Base-by-base conservation (phyloP, 92 coral and sea anemone species). In the Plumapathes pennacea region DNA sequence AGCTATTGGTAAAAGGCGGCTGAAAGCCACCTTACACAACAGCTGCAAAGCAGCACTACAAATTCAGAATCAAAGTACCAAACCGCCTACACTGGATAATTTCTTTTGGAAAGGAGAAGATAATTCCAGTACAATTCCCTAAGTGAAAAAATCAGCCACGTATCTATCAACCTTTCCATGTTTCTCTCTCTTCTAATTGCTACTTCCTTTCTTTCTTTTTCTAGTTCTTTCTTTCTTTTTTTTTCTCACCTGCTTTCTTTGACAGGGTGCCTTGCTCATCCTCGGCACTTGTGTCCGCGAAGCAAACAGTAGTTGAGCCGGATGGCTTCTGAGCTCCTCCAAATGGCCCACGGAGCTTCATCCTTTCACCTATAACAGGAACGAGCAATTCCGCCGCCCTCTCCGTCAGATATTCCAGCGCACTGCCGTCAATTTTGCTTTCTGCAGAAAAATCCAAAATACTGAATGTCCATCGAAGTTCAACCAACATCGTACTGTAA, bases 311-410 rank as follows among this genome's bases (percentile, higher is more conserved):
- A n/a, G n/a, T n/a, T n/a, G n/a, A n/a, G n/a, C n/a, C n/a, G n/a
- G n/a, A n/a, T n/a, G n/a, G n/a, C n/a, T n/a, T n/a, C n/a, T n/a
- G n/a, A n/a, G n/a, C n/a, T n/a, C n/a, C n/a, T n/a, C n/a, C n/a
- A n/a, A 69, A 29, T 1, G 27, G 42, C 32, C 51, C 60, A 0
- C 50, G 46, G 15, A 78, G 53, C 61, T 69, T 78, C 72, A 78
- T 78, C 39, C 85, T 42, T 21, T 48, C n/a, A 12, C 85, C 78
- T 24, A 69, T 48, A 13, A 68, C 38, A 12, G 85, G 85, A 2
- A 77, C 54, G 4, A 77, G 63, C 12, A 42, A 19, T 43, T 77
- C 85, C 27, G 61, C 37, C 4, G 78, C 85, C 15, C 78, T 57
- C 33, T 69, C 78, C 13, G 79, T 69, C 2, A 69, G 24, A 46